A percentile compares a stretch with the other conserved stretches of the same genome.
phyloP scores from a whole-genome alignment of 2,888 invertebrate species.

The Tiliacea aurago region DNA sequence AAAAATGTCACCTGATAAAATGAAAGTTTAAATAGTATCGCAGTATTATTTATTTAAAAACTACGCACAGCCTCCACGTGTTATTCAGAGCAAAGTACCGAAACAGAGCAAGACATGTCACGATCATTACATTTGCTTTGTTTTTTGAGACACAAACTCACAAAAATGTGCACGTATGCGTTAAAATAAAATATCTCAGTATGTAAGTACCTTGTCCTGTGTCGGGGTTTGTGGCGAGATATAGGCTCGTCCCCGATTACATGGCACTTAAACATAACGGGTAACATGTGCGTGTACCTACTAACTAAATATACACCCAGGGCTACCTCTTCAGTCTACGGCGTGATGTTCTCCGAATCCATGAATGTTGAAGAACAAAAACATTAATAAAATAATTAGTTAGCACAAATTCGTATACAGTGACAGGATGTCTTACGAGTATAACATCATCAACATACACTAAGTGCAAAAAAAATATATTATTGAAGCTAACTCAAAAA shows the following conservation, averaged over 20 bases:
- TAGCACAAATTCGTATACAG: no score
- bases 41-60: neutral
- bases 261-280: neutral
- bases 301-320: neutral
- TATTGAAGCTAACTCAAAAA: no score
- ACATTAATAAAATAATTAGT: no score
- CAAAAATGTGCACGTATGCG: neutral
- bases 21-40: neutral
- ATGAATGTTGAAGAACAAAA: neutral
- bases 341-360: neutral
- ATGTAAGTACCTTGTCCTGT: neutral
- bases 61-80: conserved; percentile 1
- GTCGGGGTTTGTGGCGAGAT: no score
- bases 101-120: conserved; percentile 61
- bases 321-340: neutral
- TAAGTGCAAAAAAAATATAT: no score
- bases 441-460: no score
- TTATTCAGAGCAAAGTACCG: conserved; percentile 55
- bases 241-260: no score
- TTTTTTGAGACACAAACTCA: conserved; percentile 9
- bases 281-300: neutral
- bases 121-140: conserved; percentile 28
- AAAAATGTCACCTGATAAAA: neutral
- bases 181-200: neutral
- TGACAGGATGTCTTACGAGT: no score